Evolutionary conservation across 2,888 invertebrate genomes (phyloP).

Genomic region (Eupithecia pulchellata): DNA sequence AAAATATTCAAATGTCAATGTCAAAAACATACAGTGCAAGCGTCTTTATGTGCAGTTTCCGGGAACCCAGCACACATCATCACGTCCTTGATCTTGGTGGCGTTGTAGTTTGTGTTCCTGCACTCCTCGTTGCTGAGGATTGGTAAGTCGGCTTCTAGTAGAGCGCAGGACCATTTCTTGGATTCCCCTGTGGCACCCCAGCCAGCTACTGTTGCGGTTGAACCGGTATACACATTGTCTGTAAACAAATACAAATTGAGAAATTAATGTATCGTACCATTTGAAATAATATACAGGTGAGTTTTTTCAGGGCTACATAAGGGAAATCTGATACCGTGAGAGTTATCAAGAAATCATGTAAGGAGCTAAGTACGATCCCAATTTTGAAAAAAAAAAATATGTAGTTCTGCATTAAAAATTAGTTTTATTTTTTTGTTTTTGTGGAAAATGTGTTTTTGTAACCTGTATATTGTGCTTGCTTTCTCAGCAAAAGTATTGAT

Average conservation of each 20-base stretch:
- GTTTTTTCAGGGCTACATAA: no score
- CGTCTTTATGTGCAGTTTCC: constrained; percentile 90
- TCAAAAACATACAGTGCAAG: constrained; percentile 90
- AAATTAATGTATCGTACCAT: no score
- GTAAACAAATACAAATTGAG: constrained; percentile 31
- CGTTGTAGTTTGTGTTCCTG: constrained; percentile 90
- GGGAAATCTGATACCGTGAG: no score
- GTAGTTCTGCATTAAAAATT: no score
- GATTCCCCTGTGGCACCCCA: constrained; percentile 95
- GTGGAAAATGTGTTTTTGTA: no score
- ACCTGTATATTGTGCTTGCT: no score
- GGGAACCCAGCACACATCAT: constrained; percentile 95
- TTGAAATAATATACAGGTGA: no score
- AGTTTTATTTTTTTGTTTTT: no score
- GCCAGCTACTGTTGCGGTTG: constrained; percentile 90
- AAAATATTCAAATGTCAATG: background rate
- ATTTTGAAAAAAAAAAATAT: no score
- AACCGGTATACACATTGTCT: constrained; percentile 89
- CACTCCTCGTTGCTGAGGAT: constrained; percentile 89
- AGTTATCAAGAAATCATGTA: no score
- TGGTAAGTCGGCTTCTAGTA: constrained; percentile 92
- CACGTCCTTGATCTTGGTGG: constrained; percentile 93
- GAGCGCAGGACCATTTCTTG: constrained; percentile 92
- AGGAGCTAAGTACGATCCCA: no score
- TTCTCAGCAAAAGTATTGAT: no score